Conservation (phyloP, 2,113 vertebrate species). For the Centropus bengalensis region DNA sequence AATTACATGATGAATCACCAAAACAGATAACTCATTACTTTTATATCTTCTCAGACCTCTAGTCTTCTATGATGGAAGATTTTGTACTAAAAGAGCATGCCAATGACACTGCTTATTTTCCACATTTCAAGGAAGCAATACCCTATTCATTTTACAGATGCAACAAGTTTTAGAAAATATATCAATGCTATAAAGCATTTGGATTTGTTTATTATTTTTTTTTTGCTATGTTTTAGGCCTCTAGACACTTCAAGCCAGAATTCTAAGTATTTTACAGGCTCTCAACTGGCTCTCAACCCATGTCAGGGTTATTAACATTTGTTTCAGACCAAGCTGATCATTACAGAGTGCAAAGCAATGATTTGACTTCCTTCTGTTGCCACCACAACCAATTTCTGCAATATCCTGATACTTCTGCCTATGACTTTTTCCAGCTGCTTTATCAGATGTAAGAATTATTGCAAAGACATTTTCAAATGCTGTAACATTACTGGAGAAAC, state of each 20-base stretch:
- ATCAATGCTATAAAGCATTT: neutral
- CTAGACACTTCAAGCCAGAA: neutral
- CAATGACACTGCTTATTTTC: neutral
- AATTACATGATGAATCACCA: slow-evolving; percentile 19
- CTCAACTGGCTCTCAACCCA: neutral
- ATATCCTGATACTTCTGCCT: neutral
- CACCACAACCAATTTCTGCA: neutral
- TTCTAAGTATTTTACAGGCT: neutral
- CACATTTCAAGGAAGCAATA: neutral
- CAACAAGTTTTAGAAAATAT: neutral
- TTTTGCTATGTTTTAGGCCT: neutral
- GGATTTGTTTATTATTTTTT: neutral
- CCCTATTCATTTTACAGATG: neutral
- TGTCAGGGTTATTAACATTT: neutral
- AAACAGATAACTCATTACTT: neutral
- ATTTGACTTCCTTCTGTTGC: neutral
- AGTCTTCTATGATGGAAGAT: neutral
- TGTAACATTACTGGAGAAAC: neutral
- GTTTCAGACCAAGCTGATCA: neutral
- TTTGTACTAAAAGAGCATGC: neutral
- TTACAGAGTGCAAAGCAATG: neutral
- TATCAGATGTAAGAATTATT: neutral
- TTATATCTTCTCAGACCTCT: neutral
- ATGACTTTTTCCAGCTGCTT: neutral
- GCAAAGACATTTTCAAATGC: neutral